phyloP scores from a whole-genome alignment of 2,113 vertebrate genomes.

The Lethenteron camtschaticum region DNA sequence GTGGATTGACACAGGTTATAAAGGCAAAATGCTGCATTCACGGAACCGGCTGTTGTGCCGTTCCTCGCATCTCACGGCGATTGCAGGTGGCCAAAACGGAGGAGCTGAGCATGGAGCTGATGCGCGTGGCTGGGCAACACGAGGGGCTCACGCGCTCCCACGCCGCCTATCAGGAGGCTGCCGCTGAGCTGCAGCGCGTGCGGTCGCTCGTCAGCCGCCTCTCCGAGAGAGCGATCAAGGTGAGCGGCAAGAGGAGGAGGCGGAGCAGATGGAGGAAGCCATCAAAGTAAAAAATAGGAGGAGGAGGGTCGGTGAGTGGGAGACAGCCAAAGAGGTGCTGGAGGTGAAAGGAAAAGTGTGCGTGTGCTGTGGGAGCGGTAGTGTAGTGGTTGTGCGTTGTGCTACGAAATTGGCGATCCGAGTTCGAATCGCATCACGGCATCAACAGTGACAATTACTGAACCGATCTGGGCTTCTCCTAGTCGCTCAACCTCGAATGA shows the following conservation, averaged over 20 bases:
- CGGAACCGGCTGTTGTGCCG: too few species aligned
- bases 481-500: too few species aligned
- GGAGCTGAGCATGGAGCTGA: constrained; percentile 33
- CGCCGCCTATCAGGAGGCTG: constrained; percentile 10
- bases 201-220: constrained; percentile 12
- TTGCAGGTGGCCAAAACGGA: constrained; percentile 24
- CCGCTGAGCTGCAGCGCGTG: constrained; percentile 16
- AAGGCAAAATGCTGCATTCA: too few species aligned
- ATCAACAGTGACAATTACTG: too few species aligned
- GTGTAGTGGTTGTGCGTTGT: too few species aligned
- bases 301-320: background rate
- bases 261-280: background rate
- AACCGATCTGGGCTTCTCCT: too few species aligned
- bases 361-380: too few species aligned
- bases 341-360: background rate
- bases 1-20: too few species aligned
- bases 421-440: too few species aligned
- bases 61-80: background rate
- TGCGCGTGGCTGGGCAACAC: constrained; percentile 20
- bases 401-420: too few species aligned
- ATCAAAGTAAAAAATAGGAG: background rate
- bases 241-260: background rate
- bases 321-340: background rate
- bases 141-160: constrained; percentile 12
- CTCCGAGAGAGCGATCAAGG: constrained; percentile 9